Percentiles rank a stretch among this genome's conserved stretches.
These are phyloP conservation scores for Phymanthus crucifer DNA, from an alignment of 92 coral and sea anemone species.

Conservation along the genomic window DNA sequence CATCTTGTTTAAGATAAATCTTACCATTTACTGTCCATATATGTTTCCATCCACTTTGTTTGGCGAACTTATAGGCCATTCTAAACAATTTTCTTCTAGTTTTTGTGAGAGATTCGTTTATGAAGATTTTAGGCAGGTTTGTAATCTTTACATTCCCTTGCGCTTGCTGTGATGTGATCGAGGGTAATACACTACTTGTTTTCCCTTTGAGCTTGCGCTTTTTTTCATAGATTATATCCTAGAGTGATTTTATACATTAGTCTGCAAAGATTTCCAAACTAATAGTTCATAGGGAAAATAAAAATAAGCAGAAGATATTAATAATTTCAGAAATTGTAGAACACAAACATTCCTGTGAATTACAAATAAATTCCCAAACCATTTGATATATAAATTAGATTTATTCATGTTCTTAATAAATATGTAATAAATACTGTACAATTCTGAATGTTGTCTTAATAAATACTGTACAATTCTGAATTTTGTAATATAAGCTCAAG, in stretches of 20 bases:
- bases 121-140: not conserved
- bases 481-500: no score
- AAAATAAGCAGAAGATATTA: no score
- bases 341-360: no score
- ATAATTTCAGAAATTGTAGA: not conserved
- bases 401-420: not conserved
- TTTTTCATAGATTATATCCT: not conserved
- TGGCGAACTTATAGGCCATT: no score
- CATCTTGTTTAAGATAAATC: no score
- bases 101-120: not conserved
- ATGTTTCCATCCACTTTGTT: no score
- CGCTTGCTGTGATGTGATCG: not conserved
- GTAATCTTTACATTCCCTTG: not conserved
- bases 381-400: no score
- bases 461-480: no score
- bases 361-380: not conserved
- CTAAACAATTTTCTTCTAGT: no score
- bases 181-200: not conserved
- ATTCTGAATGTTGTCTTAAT: not conserved
- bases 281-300: not conserved
- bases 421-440: not conserved
- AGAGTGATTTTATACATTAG: not conserved
- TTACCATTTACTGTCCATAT: no score
- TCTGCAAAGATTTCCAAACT: not conserved
- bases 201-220: not conserved